Conservation (phyloP, 2,888 invertebrate species). For the Dyspetes luteomarginatus region DNA sequence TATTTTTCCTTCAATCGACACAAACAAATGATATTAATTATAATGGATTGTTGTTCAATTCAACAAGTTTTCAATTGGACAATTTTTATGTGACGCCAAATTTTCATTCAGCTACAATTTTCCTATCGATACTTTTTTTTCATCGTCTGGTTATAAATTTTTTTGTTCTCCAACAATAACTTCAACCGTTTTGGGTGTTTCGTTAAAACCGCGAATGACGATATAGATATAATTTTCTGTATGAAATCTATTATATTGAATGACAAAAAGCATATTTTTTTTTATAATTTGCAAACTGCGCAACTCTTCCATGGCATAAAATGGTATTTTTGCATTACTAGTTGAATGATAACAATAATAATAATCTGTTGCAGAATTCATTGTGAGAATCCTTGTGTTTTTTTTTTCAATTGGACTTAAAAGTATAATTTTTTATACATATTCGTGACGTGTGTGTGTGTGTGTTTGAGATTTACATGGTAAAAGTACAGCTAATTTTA, state of each 20-base stretch:
- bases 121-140: neutral
- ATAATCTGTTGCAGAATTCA: constrained; percentile 12
- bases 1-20: too few species aligned
- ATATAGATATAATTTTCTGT: constrained; percentile 28
- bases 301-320: constrained; percentile 1
- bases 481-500: constrained; percentile 44
- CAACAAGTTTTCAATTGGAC: too few species aligned
- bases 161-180: too few species aligned
- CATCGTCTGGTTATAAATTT: neutral
- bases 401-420: neutral
- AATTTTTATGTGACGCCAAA: too few species aligned
- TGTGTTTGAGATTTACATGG: constrained; percentile 39
- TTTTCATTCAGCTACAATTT: too few species aligned
- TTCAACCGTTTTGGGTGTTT: constrained; percentile 19
- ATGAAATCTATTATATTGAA: constrained; percentile 44
- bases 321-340: neutral
- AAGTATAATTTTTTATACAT: constrained; percentile 32
- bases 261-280: constrained; percentile 40
- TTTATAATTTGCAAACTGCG: neutral
- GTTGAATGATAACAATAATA: constrained; percentile 17
- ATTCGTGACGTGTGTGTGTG: constrained; percentile 19
- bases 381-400: neutral
- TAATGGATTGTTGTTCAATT: too few species aligned
- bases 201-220: constrained; percentile 14
- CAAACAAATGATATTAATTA: too few species aligned